Evolutionary conservation across 2,113 vertebrate genomes (phyloP).

Genomic region (Neotoma lepida): DNA sequence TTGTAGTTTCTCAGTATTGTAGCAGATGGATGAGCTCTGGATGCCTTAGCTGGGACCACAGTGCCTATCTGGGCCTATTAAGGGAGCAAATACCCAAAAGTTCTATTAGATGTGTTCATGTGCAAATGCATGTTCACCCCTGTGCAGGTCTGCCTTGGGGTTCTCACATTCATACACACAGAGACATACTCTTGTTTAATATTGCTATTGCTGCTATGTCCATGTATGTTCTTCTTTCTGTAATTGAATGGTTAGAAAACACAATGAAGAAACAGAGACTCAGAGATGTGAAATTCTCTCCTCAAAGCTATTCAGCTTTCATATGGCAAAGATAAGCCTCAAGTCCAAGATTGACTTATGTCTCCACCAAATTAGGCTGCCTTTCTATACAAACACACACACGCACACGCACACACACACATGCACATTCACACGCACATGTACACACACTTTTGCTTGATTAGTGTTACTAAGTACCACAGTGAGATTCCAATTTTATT

Average conservation of each 20-base stretch:
- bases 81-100: neutral
- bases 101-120: neutral
- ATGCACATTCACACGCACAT: no score
- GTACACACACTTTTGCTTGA: neutral
- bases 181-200: fast-evolving
- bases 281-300: neutral
- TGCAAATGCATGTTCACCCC: neutral
- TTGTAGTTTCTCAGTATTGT: neutral
- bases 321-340: neutral
- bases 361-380: neutral
- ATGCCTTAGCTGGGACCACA: neutral
- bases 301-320: neutral
- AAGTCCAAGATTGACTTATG: neutral
- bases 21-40: neutral
- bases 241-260: neutral
- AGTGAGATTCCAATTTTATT: neutral
- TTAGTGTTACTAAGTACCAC: neutral
- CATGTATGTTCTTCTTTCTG: neutral
- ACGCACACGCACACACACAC: no score
- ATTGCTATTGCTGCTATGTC: neutral
- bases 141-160: no score
- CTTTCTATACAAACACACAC: neutral
- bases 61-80: no score
- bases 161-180: neutral
- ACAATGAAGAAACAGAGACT: neutral